Evolutionary conservation across 2,797 vertebrate genomes (phyloP).

Genomic region (Cichlasoma orientale): DNA sequence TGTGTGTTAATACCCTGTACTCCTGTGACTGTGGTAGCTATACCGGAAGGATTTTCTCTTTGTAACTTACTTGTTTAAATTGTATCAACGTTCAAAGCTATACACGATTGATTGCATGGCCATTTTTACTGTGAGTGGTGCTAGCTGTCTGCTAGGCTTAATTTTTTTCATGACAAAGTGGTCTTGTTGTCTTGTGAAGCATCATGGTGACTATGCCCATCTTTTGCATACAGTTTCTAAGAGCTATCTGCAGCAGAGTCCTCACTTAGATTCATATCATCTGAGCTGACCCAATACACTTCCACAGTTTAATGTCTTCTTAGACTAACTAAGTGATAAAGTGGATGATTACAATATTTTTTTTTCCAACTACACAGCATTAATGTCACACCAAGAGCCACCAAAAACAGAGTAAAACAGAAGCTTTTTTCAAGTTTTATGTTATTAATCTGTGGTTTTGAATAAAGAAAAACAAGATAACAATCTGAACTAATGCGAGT

Average conservation of each 20-base stretch:
- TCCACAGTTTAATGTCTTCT: neutral
- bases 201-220: neutral
- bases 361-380: neutral
- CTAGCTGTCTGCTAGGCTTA: no score
- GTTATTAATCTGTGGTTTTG: neutral
- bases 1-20: neutral
- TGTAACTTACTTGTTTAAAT: no score
- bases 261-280: neutral
- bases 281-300: neutral
- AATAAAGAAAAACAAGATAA: constrained; percentile 10
- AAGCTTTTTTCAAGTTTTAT: neutral
- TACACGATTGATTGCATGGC: no score
- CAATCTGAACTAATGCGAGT: constrained; percentile 1
- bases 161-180: no score
- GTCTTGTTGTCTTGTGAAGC: no score
- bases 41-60: neutral
- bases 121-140: no score
- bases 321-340: neutral
- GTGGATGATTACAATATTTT: neutral
- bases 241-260: neutral
- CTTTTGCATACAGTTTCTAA: neutral
- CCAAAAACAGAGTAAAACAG: neutral
- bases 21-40: neutral
- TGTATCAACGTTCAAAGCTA: no score
- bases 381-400: neutral